Evolutionary conservation across 2,113 vertebrate genomes (phyloP).

Genomic region (Oncorhynchus tshawytscha): DNA sequence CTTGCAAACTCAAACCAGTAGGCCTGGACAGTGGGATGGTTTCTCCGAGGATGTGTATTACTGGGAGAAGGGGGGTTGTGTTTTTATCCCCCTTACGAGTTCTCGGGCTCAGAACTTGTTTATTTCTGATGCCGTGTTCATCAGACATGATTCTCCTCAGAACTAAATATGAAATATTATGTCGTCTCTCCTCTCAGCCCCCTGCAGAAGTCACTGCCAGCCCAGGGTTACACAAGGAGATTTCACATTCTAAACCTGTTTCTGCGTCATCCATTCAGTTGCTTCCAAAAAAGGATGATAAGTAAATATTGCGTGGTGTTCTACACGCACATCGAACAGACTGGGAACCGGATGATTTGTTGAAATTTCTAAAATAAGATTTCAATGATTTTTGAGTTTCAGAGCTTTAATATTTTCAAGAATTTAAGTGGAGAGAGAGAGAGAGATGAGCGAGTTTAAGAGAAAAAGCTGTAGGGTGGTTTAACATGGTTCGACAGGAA

Average conservation of each 20-base stretch:
- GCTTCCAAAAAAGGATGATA: conserved; percentile 33
- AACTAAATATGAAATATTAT: conserved; percentile 31
- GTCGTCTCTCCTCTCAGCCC: background rate
- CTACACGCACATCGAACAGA: background rate
- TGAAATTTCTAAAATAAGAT: conserved; percentile 33
- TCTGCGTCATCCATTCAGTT: conserved; percentile 55
- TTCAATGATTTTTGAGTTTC: conserved; percentile 21
- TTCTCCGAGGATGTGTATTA: too few relatives aligned
- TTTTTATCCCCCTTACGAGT: too few relatives aligned
- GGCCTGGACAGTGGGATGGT: too few relatives aligned
- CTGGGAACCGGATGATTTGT: conserved; percentile 17
- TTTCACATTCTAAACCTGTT: conserved; percentile 42
- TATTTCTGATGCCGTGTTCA: background rate
- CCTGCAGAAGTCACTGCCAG: conserved; percentile 9
- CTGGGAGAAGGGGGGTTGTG: too few relatives aligned
- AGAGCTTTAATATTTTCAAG: conserved; percentile 40
- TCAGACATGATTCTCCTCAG: background rate
- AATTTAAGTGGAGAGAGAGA: conserved; percentile 9
- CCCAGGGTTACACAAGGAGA: conserved; percentile 52
- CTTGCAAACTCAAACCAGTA: too few relatives aligned
- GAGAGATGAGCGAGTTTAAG: background rate
- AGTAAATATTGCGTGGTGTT: conserved; percentile 27
- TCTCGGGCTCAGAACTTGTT: too few relatives aligned
- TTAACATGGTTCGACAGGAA: too few relatives aligned
- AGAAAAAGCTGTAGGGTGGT: too few relatives aligned